Evolutionary conservation across 2,113 vertebrate genomes (phyloP), one percentile per base, ranked within the genome.

Genomic region (Melanotaenia duboulayi): DNA sequence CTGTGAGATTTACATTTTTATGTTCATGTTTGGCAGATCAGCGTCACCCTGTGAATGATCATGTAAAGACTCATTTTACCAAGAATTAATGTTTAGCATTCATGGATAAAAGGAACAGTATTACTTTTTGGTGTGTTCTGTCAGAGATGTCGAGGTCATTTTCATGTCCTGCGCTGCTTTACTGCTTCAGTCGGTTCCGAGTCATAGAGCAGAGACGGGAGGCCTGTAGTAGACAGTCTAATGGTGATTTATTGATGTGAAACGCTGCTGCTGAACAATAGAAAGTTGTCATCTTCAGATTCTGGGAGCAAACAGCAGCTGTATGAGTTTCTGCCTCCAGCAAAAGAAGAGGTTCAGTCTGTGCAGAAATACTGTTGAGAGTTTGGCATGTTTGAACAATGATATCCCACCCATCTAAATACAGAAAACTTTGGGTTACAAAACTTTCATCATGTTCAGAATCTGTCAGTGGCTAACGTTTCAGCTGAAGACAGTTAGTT

Each of bases 251-350:
- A 42, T 59, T 2, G 70, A 40, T 44, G 70, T 72, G 66, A 65
- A 74, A 74, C n/a, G 46, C 71, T 55, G 77, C 68, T 51, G 70
- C 74, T 64, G 59, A 65, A 76, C 72, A 76, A 74, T 14, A 57
- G 42, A 24, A 72, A 46, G 17, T 40, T 65, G 57, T 78, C 78
- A 23, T 60, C 75, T 70, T 65, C 24, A 60, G 23, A 74, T 63
- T 65, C 35, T 1, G 24, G 71, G 37, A 49, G 70, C 65, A 81
- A 59, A 71, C 57, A 59, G 65, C 71, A 67, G 82, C 70, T 39
- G 22, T 22, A 32, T 68, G 59, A 49, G 65, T 74, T 50, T 66
- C 35, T 4, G 25, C 56, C 72, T 72, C 7, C 28, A 63, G 62
- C n/a, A 44, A 42, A 60, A 63, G 11, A 22, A 62, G 17, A 85